phyloP scores from a whole-genome alignment of 2,113 vertebrate species.

The Narcine bancroftii region DNA sequence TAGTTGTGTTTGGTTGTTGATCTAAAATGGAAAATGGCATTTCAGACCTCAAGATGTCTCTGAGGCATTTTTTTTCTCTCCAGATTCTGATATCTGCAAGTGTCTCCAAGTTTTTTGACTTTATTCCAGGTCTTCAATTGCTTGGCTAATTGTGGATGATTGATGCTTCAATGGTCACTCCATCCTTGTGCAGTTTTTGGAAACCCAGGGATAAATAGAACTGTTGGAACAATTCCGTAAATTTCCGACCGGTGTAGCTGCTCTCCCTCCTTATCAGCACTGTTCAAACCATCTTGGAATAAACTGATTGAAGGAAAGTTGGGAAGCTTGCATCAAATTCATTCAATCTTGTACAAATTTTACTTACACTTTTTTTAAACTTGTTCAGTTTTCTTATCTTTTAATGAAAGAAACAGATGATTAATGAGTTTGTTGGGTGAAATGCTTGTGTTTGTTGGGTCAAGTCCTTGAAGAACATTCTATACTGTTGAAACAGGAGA shows the following conservation, averaged over 20 bases:
- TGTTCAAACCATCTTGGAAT: not conserved
- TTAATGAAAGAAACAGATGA: too few species aligned
- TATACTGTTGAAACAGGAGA: not conserved
- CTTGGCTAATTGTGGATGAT: not conserved
- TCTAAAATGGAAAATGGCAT: not conserved
- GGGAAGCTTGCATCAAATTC: not conserved
- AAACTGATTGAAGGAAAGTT: not conserved
- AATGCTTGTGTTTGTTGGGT: not conserved
- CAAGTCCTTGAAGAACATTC: not conserved
- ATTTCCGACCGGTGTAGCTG: not conserved
- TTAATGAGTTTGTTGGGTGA: too few species aligned
- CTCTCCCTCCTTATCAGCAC: not conserved
- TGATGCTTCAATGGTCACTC: not conserved
- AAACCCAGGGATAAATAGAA: not conserved
- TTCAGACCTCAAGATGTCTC: not conserved
- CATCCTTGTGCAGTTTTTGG: not conserved
- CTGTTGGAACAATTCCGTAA: not conserved
- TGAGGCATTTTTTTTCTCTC: too few species aligned
- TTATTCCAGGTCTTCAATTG: not conserved
- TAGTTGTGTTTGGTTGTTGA: not conserved
- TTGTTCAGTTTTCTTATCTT: not conserved
- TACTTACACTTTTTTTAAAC: too few species aligned
- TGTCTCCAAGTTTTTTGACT: too few species aligned
- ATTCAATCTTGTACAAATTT: not conserved
- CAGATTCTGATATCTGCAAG: too few species aligned